Percentiles rank a stretch among this genome's conserved stretches.
These are phyloP conservation scores for Apocrypta bakeri DNA, from an alignment of 1,140 invertebrate species.

Conservation along the genomic window DNA sequence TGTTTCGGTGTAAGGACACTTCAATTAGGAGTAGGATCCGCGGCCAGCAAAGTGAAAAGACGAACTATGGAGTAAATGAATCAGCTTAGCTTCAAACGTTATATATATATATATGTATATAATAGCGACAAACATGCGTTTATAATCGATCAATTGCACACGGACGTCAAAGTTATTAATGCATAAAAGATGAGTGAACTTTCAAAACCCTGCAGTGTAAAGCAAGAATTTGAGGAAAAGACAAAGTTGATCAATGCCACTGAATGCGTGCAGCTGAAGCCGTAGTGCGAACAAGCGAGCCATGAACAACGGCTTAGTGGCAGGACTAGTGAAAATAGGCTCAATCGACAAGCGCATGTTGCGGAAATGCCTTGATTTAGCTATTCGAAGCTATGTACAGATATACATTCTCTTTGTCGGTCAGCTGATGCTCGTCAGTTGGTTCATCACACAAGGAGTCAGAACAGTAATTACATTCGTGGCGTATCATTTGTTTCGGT, in stretches of 20 bases:
- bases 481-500: conserved; percentile 69
- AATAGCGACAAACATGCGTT: too few species aligned
- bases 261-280: too few species aligned
- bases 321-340: conserved; percentile 9
- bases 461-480: conserved; percentile 66
- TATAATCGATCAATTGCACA: too few species aligned
- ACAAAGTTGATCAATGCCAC: too few species aligned
- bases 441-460: conserved; percentile 35
- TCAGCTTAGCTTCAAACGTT: background rate
- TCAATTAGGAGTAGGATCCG: conserved; percentile 38
- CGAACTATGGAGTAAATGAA: conserved; percentile 16
- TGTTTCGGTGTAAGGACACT: conserved; percentile 35
- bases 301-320: conserved; percentile 15
- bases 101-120: background rate
- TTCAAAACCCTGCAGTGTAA: too few species aligned
- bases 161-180: too few species aligned
- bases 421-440: too few species aligned
- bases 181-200: too few species aligned
- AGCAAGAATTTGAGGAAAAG: too few species aligned
- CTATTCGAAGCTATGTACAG: conserved; percentile 57
- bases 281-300: conserved; percentile 24
- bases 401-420: background rate
- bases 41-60: conserved; percentile 8
- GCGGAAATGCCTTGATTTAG: conserved; percentile 67
- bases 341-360: conserved; percentile 55